Base-by-base conservation (phyloP, 2,888 invertebrate genomes). In the Lordiphosa fenestrarum region DNA sequence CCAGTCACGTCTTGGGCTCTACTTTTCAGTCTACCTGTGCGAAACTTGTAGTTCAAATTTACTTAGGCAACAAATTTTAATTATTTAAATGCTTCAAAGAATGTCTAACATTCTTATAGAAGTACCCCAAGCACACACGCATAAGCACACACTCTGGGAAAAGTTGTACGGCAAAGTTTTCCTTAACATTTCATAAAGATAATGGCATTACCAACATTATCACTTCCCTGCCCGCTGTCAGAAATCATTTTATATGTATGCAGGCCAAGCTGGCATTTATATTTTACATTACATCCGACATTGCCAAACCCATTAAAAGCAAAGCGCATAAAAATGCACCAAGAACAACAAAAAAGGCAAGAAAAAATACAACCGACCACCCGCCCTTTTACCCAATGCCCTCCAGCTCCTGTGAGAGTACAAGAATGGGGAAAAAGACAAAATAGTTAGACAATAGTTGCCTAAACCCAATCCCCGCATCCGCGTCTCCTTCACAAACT, bases 261-360 rank as follows among this genome's bases (percentile, higher is more conserved):
- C 47, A 47, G 21, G 33, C 19, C 35, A 36, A 10, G 46, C 12
- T 19, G 21, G n/a, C 33, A 47, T 21, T 10, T 33, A 35, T 9
- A 15, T 33, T 33, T 19, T 36, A 36, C 10, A 47, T 47, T 36
- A 47, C 44, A 36, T 47, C 13, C 25, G 35, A 12, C 51, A 55
- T 65, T 68, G 68, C 62, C 69, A 46, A 73, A 69, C 60, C 74
- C 74, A 71, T 74, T 69, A 63, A 74, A 72, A 74, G 69, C 69
- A 74, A 69, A 69, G 71, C 59, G 57, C 49, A 69, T 68, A 69
- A 71, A 71, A 73, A 53, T 60, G 60, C 60, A 71, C 37, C 39
- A 64, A 41, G 37, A 42, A 15, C 12, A 57, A 50, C 21, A 44
- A 44, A 39, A 42, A 53, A 21, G 35, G 12, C 10, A 52, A 50